phyloP scores from a whole-genome alignment of 2,888 invertebrate species.

The Diplolepis rosae region DNA sequence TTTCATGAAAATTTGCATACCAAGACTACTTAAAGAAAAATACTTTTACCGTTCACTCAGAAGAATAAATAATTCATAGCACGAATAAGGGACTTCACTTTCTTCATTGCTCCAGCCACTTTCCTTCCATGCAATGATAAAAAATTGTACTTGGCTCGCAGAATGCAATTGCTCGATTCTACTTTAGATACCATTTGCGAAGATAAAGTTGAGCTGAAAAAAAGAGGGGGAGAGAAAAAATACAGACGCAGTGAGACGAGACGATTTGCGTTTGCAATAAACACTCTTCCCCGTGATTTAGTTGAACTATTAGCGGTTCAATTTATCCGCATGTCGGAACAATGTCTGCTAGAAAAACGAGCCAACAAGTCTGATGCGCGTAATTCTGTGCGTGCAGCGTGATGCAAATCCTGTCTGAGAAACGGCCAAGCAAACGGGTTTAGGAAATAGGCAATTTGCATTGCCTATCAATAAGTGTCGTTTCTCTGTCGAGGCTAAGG shows the following conservation, averaged over 20 bases:
- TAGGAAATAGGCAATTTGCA: conserved; percentile 58
- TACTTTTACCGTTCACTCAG: conserved; percentile 25
- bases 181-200: conserved; percentile 10
- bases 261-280: conserved; percentile 26
- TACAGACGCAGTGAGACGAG: conserved; percentile 2
- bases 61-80: conserved; percentile 27
- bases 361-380: conserved; percentile 16
- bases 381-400: conserved; percentile 20
- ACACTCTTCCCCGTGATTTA: conserved; percentile 22
- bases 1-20: conserved; percentile 14
- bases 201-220: background rate
- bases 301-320: conserved; percentile 21
- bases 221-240: background rate
- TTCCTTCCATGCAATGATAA: conserved; percentile 15
- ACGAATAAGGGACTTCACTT: conserved; percentile 18
- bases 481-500: conserved; percentile 16
- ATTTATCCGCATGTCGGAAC: conserved; percentile 21
- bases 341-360: conserved; percentile 24
- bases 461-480: conserved; percentile 49
- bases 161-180: conserved; percentile 24
- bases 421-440: conserved; percentile 36
- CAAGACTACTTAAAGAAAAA: conserved; percentile 26
- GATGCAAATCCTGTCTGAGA: conserved; percentile 28
- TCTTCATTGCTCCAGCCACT: conserved; percentile 25
- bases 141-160: conserved; percentile 14